These are phyloP conservation scores for Tetraodon nigroviridis DNA, from an alignment of 2,113 vertebrate genomes.

Conservation along the genomic window DNA sequence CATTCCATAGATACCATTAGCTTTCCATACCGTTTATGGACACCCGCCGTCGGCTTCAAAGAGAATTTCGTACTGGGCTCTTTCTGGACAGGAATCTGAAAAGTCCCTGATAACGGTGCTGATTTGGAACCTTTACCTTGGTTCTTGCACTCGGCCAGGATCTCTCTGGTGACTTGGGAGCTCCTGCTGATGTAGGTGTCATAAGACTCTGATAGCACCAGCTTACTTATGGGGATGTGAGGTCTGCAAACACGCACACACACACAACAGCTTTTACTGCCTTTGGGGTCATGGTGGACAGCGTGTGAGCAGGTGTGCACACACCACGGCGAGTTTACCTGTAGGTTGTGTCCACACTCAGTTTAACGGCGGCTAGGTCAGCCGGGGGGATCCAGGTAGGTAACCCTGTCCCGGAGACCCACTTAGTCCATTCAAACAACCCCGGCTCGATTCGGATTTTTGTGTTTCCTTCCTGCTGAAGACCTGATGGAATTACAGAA, in stretches of 20 bases:
- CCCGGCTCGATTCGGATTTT: conserved; percentile 93
- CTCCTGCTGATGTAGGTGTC: conserved; percentile 95
- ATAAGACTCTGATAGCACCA: conserved; percentile 88
- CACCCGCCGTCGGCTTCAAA: conserved; percentile 3
- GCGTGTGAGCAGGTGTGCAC: no score
- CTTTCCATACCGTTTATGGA: conserved; percentile 11
- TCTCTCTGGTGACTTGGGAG: conserved; percentile 95
- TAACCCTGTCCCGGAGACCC: conserved; percentile 87
- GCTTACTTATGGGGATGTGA: conserved; percentile 91
- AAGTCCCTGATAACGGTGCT: no score
- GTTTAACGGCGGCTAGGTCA: conserved; percentile 85
- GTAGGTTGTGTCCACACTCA: conserved; percentile 96
- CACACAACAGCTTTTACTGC: background rate
- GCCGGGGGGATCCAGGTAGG: conserved; percentile 87
- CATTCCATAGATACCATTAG: conserved; percentile 32
- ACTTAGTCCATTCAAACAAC: conserved; percentile 98
- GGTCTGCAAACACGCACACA: conserved; percentile 77
- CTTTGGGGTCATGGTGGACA: background rate
- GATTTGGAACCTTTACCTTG: conserved; percentile 73
- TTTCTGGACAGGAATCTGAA: no score
- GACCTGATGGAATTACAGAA: conserved; percentile 72
- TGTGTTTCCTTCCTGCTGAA: conserved; percentile 88
- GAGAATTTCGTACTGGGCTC: no score
- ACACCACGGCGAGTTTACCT: conserved; percentile 69
- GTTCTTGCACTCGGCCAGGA: conserved; percentile 89